Evolutionary conservation across 2,113 vertebrate genomes (phyloP), one percentile per base, ranked within the genome.

Genomic region (Gambusia holbrooki): DNA sequence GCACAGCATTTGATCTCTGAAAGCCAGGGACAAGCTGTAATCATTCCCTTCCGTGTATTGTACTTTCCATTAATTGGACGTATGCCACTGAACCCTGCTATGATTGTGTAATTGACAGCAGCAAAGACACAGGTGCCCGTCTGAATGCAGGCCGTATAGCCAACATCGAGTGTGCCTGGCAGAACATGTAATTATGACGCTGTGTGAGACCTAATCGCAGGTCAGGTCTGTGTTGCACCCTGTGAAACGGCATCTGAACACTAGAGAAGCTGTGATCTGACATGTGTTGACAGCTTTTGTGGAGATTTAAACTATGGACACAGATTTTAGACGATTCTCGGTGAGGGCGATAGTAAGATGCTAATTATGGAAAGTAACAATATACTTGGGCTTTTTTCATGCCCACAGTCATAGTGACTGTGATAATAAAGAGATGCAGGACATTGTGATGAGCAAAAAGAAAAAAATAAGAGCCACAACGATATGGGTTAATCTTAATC

Each of bases 201-300:
- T 84, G 71, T 28, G 6, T 69, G 58, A 82, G 62, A 76, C 83
- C 81, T 77, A 80, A 88, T 82, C 29, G 32, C 45, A 68, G 87
- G 80, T 86, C 85, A 81, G 77, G 69, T 80, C 69, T 28, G 12
- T 66, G 77, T 60, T 74, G 77, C 74, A 67, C 65, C 69, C 70
- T 29, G 28, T 69, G 66, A 71, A 84, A 85, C 80, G 86, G 83
- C 87, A 88, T 91, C 76, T 86, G 84, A 90, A 84, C 71, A 65
- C 73, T n/a, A 72, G 71, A 74, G 77, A 58, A 3, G 22, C 19
- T n/a, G 17, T 10, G 17, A 58, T 58, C 51, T 10, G 51, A 54
- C 22, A 54, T 10, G 17, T 58, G 7, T 58, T n/a, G 25, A 9
- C 5, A 17, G 17, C 8, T 58, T 54, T 45, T 17, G 42, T 5